Conservation (phyloP, 2,888 invertebrate species). For the Drosophila dives region DNA sequence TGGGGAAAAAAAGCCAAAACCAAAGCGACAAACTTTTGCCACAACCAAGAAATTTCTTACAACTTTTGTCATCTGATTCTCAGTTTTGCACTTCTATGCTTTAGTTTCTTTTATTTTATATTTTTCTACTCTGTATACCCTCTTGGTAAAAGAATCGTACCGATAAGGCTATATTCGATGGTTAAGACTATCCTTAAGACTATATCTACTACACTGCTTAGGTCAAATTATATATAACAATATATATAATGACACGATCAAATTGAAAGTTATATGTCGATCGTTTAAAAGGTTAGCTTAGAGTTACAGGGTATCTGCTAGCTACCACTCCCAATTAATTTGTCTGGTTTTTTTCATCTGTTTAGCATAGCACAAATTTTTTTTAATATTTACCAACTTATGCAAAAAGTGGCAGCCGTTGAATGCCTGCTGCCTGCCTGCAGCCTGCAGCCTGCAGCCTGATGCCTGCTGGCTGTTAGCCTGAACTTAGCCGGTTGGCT, state of each 20-base stretch:
- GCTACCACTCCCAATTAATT: background rate
- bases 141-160: background rate
- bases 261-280: background rate
- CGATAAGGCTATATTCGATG: background rate
- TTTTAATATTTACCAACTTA: conserved; percentile 80
- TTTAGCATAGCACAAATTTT: conserved; percentile 58
- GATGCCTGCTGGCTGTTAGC: background rate
- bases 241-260: background rate
- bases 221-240: background rate
- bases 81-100: conserved; percentile 55
- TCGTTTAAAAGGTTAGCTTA: too few relatives aligned
- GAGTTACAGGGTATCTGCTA: conserved; percentile 16
- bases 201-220: background rate
- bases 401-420: conserved; percentile 74
- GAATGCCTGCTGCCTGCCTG: conserved; percentile 29
- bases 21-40: conserved; percentile 69
- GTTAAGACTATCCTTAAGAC: background rate
- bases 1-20: conserved; percentile 37
- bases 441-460: background rate
- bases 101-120: background rate
- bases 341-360: conserved; percentile 18
- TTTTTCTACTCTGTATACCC: conserved; percentile 12
- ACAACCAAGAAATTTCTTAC: conserved; percentile 62
- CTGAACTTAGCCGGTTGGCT: conserved; percentile 52
- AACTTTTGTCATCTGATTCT: conserved; percentile 74